Evolutionary conservation across 2,113 vertebrate genomes (phyloP).

Genomic region (Corythornis vintsioides): DNA sequence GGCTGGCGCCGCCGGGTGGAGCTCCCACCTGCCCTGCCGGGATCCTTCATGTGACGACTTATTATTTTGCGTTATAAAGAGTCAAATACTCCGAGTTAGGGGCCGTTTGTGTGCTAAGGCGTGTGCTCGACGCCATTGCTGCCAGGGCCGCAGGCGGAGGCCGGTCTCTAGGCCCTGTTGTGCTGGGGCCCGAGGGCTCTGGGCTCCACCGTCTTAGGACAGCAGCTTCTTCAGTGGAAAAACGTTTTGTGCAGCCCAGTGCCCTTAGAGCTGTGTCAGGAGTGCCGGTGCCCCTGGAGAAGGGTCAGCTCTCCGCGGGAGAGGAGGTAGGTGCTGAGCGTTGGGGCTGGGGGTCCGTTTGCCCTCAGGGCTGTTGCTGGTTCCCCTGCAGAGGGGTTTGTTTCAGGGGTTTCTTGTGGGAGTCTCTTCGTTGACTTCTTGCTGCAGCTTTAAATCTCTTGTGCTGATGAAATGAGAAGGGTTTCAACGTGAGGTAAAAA

Average conservation of each 20-base stretch:
- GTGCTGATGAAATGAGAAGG: background rate
- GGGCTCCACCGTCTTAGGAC: rapidly evolving
- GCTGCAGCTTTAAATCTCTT: background rate
- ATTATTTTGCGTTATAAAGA: background rate
- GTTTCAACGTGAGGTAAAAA: background rate
- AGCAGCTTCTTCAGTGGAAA: background rate
- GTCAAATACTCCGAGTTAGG: no score
- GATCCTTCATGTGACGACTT: background rate
- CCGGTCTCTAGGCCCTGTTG: rapidly evolving
- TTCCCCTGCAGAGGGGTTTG: rapidly evolving
- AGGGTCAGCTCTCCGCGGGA: rapidly evolving
- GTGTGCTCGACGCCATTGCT: rapidly evolving
- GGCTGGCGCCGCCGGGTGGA: rapidly evolving
- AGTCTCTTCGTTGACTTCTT: background rate
- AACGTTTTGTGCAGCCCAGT: background rate
- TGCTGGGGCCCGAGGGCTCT: background rate
- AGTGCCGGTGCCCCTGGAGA: rapidly evolving
- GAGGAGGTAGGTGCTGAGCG: background rate
- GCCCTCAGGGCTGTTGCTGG: background rate
- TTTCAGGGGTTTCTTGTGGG: background rate
- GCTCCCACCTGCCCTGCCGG: rapidly evolving
- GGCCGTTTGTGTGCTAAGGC: rapidly evolving
- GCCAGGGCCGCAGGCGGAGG: rapidly evolving
- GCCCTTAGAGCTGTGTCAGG: background rate
- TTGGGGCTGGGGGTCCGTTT: rapidly evolving